These are phyloP conservation scores for Cherax destructor DNA, from an alignment of 1,140 invertebrate species.

Conservation along the genomic window DNA sequence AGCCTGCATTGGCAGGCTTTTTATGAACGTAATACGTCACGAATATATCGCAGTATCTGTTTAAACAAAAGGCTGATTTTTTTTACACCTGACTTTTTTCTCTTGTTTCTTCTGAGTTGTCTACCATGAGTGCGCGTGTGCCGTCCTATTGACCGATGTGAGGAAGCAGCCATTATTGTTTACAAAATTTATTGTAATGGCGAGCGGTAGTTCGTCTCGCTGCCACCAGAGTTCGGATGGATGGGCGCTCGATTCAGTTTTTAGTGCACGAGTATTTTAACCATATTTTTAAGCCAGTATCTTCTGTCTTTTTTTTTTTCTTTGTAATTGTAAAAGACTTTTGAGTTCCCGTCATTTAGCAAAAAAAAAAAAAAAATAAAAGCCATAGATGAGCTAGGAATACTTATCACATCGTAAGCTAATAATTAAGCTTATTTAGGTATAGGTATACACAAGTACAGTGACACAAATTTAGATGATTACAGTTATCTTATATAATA, in stretches of 20 bases:
- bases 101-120: constrained; percentile 18
- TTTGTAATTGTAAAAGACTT: not conserved
- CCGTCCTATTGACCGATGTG: constrained; percentile 63
- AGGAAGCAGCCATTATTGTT: constrained; percentile 64
- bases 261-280: not conserved
- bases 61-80: too few relatives aligned
- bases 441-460: too few relatives aligned
- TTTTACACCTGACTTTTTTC: not conserved
- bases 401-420: too few relatives aligned
- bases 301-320: not conserved
- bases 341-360: too few relatives aligned
- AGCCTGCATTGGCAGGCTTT: too few relatives aligned
- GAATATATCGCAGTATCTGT: not conserved
- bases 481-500: too few relatives aligned
- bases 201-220: constrained; percentile 39
- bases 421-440: too few relatives aligned
- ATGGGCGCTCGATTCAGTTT: constrained; percentile 1
- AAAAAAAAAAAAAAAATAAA: too few relatives aligned
- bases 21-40: too few relatives aligned
- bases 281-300: too few relatives aligned
- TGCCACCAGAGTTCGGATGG: constrained; percentile 12
- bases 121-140: constrained; percentile 39
- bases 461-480: too few relatives aligned
- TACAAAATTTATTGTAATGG: constrained; percentile 64
- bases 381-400: too few relatives aligned